Conservation (phyloP, 1,140 invertebrate species). For the Drosophila kanapiae region DNA sequence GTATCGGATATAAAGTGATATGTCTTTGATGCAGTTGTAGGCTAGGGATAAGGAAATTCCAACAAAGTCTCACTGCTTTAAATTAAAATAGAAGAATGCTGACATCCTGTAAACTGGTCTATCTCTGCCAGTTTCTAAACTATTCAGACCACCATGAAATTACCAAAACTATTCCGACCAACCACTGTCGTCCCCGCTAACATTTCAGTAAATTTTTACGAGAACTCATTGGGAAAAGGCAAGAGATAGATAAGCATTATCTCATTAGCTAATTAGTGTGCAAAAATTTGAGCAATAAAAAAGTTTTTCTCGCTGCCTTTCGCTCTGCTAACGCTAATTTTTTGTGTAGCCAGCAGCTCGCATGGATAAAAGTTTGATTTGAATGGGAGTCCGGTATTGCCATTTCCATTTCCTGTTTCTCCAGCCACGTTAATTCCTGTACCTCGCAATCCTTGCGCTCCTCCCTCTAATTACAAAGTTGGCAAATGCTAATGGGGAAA, state of each 20-base stretch:
- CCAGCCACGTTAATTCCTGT: constrained; percentile 13
- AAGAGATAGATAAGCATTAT: constrained; percentile 77
- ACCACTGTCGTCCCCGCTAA: background rate
- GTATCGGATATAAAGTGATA: background rate
- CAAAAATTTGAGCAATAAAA: constrained; percentile 79
- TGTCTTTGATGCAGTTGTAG: background rate
- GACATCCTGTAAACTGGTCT: background rate
- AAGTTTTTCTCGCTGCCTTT: constrained; percentile 54
- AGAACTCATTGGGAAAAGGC: constrained; percentile 44
- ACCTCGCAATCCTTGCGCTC: background rate
- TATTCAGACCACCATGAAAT: constrained; percentile 6
- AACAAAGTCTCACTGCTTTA: background rate
- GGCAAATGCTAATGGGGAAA: constrained; percentile 62
- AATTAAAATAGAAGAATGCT: background rate
- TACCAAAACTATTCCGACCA: constrained; percentile 31
- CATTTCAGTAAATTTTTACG: constrained; percentile 42
- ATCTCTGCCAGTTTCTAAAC: background rate
- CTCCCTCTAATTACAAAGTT: constrained; percentile 76
- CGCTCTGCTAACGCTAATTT: constrained; percentile 14
- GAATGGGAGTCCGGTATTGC: constrained; percentile 31
- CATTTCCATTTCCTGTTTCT: constrained; percentile 13
- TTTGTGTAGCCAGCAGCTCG: constrained; percentile 26
- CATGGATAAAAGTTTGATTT: constrained; percentile 55
- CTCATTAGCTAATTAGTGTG: constrained; percentile 82
- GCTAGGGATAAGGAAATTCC: background rate